These are phyloP conservation scores for Agrilus cyanescens DNA, from an alignment of 2,888 invertebrate species.

Conservation along the genomic window DNA sequence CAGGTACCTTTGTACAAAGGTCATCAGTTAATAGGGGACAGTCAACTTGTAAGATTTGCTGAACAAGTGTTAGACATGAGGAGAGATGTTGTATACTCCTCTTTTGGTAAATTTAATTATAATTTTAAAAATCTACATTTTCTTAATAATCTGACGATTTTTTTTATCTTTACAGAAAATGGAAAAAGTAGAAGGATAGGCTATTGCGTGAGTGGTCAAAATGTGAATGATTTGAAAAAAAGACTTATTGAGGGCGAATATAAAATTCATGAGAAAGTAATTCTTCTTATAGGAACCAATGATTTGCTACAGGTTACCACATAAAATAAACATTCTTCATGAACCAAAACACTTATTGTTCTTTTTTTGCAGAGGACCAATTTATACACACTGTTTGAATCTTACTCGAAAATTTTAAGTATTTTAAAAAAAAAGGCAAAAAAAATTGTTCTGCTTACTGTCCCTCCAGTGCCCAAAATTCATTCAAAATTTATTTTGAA, in stretches of 20 bases:
- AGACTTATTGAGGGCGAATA: constrained; percentile 1
- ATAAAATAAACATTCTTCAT: neutral
- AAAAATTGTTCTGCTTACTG: constrained; percentile 8
- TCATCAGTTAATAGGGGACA: constrained; percentile 10
- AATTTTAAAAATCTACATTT: no score
- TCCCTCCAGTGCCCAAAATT: constrained; percentile 7
- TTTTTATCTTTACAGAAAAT: neutral
- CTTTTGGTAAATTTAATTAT: neutral
- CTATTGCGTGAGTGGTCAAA: constrained; percentile 13
- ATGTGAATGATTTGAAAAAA: constrained; percentile 4
- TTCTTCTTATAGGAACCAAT: constrained; percentile 11
- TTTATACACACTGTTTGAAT: neutral
- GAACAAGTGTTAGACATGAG: constrained; percentile 5
- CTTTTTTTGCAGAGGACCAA: constrained; percentile 1
- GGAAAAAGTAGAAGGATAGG: constrained; percentile 3
- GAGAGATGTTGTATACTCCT: neutral
- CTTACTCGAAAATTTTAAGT: constrained; percentile 2
- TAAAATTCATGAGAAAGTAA: constrained; percentile 5
- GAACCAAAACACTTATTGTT: neutral
- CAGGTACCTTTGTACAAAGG: constrained; percentile 2
- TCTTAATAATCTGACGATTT: no score
- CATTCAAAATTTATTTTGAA: neutral
- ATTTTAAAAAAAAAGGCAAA: constrained; percentile 1
- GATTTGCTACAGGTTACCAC: constrained; percentile 9
- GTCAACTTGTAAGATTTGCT: constrained; percentile 8